Evolutionary conservation across 2,113 vertebrate species (phyloP), one percentile per base, ranked within the genome.

Genomic region (Varanus salvator): DNA sequence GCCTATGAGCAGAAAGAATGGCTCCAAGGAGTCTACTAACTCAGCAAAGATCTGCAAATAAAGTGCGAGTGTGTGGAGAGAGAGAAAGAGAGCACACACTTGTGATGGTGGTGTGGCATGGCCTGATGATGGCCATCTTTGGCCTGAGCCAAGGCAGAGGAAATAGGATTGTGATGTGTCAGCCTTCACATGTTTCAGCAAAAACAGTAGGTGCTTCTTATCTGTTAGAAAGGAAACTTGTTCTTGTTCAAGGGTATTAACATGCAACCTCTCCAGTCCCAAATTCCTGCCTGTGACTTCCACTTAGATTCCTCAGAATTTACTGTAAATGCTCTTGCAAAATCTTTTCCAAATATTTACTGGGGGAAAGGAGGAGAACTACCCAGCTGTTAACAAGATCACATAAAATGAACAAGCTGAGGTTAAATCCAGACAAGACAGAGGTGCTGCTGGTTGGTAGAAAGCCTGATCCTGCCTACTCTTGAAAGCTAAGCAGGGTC

Each of bases 171-270:
- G 68, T 27, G 9, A 66, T 68, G 89, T 88, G 54, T 86, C 74
- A 68, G n/a, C 77, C 1, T 89, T 88, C 87, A 88, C 9, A 48
- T 87, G 77, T 77, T 92, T 74, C 91, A 85, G 81, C 75, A 84
- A 27, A 27, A 38, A 3, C 0, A 66, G 31, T 88, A 72, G 74
- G 4, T 80, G 64, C 0, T 0, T 84, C 85, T 50, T 17, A 8
- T 84, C 34, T 1, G 50, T 8, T 78, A 72, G 82, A 83, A 81
- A 89, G 69, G 74, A 68, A 84, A 57, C 12, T 1, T 19, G 38
- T 44, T n/a, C 48, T 66, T 74, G 89, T 25, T 92, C 87, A 68
- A 89, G 89, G 83, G 88, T 91, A 85, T 76, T 87, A 90, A 89
- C 83, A 91, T 81, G 93, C 90, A 52, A 68, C 80, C 80, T 84